A percentile compares a stretch with the other conserved stretches of the same genome.
phyloP scores from a whole-genome alignment of 2,113 vertebrate species.

The Clinocottus analis region DNA sequence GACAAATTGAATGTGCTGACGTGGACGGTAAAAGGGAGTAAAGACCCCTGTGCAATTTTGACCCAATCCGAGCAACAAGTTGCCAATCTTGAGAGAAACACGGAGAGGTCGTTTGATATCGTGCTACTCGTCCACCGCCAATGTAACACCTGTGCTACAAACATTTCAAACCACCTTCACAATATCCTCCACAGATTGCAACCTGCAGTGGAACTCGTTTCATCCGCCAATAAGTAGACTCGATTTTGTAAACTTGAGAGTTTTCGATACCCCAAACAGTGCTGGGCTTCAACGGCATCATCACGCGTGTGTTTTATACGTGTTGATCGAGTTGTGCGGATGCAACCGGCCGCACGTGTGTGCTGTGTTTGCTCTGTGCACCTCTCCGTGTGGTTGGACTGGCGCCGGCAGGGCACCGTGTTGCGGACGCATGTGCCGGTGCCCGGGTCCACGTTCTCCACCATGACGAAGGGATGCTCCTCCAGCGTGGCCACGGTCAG shows the following conservation, averaged over 20 bases:
- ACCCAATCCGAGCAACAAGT: neutral
- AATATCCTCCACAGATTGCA: neutral
- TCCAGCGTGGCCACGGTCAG: constrained; percentile 96
- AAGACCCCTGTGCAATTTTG: neutral
- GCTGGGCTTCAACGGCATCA: neutral
- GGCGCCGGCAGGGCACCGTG: constrained; percentile 96
- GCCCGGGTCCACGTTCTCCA: constrained; percentile 93
- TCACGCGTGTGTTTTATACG: neutral
- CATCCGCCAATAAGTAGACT: neutral
- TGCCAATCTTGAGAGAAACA: neutral
- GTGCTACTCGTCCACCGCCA: neutral
- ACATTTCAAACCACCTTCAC: neutral
- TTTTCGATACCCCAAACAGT: neutral
- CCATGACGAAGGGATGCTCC: constrained; percentile 97
- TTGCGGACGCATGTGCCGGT: constrained; percentile 95
- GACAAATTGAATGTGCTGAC: too few relatives aligned
- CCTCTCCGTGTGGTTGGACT: constrained; percentile 91
- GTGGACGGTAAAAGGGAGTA: too few relatives aligned
- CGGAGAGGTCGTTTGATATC: neutral
- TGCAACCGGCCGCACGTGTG: neutral
- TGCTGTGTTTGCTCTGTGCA: constrained; percentile 60
- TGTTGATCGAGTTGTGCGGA: neutral
- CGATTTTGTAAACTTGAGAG: neutral
- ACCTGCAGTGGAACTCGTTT: neutral
- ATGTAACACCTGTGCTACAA: neutral